Percentiles rank a stretch among this genome's conserved stretches.
phyloP scores from a whole-genome alignment of 1,140 invertebrate genomes.

The Atta cephalotes region DNA sequence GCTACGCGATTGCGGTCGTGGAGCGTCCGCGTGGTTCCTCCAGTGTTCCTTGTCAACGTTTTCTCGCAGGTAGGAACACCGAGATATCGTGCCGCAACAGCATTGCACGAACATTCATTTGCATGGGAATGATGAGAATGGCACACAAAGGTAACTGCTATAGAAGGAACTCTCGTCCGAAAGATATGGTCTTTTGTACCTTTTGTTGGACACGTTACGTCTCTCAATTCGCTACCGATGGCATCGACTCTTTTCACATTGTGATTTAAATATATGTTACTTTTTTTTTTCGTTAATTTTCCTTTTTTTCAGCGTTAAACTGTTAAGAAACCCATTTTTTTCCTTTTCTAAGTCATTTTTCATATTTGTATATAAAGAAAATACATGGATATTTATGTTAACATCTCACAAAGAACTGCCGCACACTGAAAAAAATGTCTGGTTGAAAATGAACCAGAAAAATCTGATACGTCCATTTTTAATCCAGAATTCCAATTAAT shows the following conservation, averaged over 20 bases:
- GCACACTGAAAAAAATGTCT: no score
- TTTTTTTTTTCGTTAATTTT: neutral
- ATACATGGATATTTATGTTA: neutral
- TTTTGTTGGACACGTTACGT: conserved; percentile 19
- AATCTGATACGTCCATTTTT: no score
- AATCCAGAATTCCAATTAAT: no score
- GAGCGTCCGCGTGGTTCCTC: conserved; percentile 33
- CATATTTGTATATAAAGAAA: neutral
- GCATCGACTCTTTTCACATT: neutral
- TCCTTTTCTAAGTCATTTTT: neutral
- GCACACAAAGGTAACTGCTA: conserved; percentile 61
- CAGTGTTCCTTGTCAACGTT: conserved; percentile 53
- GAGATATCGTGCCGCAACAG: conserved; percentile 27
- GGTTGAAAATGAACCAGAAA: no score
- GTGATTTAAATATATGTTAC: neutral
- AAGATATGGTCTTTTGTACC: conserved; percentile 26
- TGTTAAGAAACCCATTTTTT: neutral
- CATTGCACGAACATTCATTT: conserved; percentile 71
- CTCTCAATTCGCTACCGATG: conserved; percentile 13
- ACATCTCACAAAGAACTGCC: neutral
- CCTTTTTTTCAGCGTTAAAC: neutral
- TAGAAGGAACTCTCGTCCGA: conserved; percentile 52
- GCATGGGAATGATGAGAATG: conserved; percentile 81
- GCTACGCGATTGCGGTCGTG: conserved; percentile 64
- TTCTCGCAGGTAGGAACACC: conserved; percentile 66